A percentile compares a stretch with the other conserved stretches of the same genome.
Evolutionary conservation across 1,140 invertebrate species (phyloP).

Genomic region (Eriosoma lanigerum): DNA sequence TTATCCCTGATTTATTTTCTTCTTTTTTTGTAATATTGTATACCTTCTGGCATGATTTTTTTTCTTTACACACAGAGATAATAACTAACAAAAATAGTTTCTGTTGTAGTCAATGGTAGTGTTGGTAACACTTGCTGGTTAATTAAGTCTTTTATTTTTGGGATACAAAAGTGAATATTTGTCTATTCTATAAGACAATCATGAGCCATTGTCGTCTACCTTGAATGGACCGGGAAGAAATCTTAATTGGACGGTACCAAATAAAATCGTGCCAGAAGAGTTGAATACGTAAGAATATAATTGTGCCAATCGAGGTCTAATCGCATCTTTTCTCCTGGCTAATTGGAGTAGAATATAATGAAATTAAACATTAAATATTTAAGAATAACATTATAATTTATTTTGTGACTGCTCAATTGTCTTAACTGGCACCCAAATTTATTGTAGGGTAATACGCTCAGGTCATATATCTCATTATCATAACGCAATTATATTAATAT

Average conservation of each 20-base stretch:
- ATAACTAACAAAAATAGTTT: slow-evolving; percentile 27
- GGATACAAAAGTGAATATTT: background rate
- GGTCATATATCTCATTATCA: too few relatives aligned
- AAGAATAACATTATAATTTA: too few relatives aligned
- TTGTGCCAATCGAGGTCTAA: background rate
- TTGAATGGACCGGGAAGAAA: slow-evolving; percentile 1
- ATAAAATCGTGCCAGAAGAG: slow-evolving; percentile 18
- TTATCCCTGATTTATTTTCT: too few relatives aligned
- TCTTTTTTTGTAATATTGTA: too few relatives aligned
- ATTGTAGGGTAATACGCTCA: too few relatives aligned
- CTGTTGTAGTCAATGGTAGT: background rate
- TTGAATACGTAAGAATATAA: background rate
- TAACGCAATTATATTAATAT: too few relatives aligned
- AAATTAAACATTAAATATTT: too few relatives aligned
- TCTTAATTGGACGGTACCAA: slow-evolving; percentile 31
- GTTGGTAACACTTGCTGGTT: background rate
- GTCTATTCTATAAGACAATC: background rate
- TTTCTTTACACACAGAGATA: too few relatives aligned
- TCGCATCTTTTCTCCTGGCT: background rate
- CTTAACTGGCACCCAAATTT: too few relatives aligned
- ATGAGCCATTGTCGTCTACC: background rate
- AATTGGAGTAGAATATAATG: too few relatives aligned
- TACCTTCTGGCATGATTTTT: too few relatives aligned
- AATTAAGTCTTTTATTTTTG: slow-evolving; percentile 36
- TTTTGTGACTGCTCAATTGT: too few relatives aligned